Base-by-base conservation (phyloP, 2,113 vertebrate genomes). In the Piprites chloris region DNA sequence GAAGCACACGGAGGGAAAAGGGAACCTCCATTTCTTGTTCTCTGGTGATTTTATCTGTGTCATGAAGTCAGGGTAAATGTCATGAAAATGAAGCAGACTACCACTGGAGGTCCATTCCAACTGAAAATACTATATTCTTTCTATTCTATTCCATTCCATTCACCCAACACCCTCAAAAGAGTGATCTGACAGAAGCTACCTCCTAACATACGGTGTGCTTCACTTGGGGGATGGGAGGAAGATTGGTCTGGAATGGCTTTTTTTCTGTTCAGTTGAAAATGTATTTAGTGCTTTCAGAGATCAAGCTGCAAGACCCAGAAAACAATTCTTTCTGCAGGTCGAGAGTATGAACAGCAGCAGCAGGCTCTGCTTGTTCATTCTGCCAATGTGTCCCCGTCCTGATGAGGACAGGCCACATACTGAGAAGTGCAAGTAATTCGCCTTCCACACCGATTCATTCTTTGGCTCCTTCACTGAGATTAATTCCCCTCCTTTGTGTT, bases 361-460 rank as follows among this genome's bases (percentile, higher is more conserved):
- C 77, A 82, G 53, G 41, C 14, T 82, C 85, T 89, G 77, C 53
- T 94, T 91, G 39, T 41, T 91, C 71, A 59, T 94, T 89, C 91
- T 85, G 63, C 44, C 46, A 49, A 15, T 0, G 0, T n/a, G 47
- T 39, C 53, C 41, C 28, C 1, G 0, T 37, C 66, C 71, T 13
- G 5, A 65, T 0, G 5, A 81, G 69, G 84, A 65, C 66, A 82
- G 49, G 28, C 37, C 67, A 44, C 66, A 9, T 24, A 44, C 21
- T 22, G 71, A 87, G 87, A 62, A 79, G 19, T 23, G 78, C 42
- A 39, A 82, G 90, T 41, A 79, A 79, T 72, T 89, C 4, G 1
- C 69, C 91, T 95, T 86, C 63, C 63, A 80, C 50, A 79, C 9
- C 5, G 3, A 79, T 77, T 79, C 46, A 26, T 46, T 95, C 67